phyloP scores from a whole-genome alignment of 2,888 invertebrate genomes.

The Pycnomerus fuliginosus region DNA sequence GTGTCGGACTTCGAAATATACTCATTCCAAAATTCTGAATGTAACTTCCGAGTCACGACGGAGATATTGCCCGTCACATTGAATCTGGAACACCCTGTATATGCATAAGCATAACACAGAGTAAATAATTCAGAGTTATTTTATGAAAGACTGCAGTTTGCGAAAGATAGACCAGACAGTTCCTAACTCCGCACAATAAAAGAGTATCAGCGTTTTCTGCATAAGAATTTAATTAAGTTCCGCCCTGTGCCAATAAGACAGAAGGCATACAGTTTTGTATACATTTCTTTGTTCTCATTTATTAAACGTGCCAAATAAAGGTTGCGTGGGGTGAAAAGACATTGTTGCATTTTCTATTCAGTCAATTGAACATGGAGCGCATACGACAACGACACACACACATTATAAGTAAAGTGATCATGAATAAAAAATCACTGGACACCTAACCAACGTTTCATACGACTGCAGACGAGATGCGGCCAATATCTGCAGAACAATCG shows the following conservation, averaged over 20 bases:
- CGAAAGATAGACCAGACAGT: too few species aligned
- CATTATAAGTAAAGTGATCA: constrained; percentile 12
- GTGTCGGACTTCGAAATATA: too few species aligned
- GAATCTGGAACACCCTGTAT: too few species aligned
- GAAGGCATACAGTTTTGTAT: constrained; percentile 7
- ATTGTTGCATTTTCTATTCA: constrained; percentile 29
- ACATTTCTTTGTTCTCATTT: constrained; percentile 7
- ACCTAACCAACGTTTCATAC: constrained; percentile 28
- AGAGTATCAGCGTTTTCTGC: too few species aligned
- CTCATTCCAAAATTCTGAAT: too few species aligned
- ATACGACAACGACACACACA: constrained; percentile 15
- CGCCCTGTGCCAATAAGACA: constrained; percentile 22
- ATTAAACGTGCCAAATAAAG: constrained; percentile 8
- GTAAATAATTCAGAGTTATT: too few species aligned
- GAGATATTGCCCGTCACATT: too few species aligned
- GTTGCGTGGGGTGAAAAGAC: constrained; percentile 27
- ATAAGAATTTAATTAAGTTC: constrained; percentile 31
- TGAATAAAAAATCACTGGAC: constrained; percentile 32
- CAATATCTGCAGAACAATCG: constrained; percentile 42
- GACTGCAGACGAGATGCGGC: constrained; percentile 38
- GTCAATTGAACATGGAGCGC: constrained; percentile 32
- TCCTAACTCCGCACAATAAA: too few species aligned
- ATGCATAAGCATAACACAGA: too few species aligned
- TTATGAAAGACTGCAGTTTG: too few species aligned
- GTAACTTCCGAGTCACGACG: too few species aligned